A percentile compares a stretch with the other conserved stretches of the same genome.
Evolutionary conservation across 1,140 invertebrate genomes (phyloP).

Genomic region (Drosophila kurseongensis): DNA sequence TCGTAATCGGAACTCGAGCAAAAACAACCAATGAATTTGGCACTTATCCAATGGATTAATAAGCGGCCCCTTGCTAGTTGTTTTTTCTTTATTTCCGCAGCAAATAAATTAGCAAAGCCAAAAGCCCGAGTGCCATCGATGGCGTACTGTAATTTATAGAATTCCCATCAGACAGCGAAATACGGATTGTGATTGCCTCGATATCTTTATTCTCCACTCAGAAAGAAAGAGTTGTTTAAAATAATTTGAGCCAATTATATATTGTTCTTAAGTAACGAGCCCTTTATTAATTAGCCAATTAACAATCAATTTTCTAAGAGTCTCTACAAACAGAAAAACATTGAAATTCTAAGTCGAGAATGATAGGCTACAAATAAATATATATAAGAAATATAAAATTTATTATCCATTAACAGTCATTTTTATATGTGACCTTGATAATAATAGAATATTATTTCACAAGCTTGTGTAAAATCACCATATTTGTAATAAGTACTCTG

Average conservation of each 20-base stretch:
- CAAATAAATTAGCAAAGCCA: slow-evolving; percentile 16
- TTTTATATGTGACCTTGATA: too few relatives aligned
- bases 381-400: too few relatives aligned
- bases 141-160: slow-evolving; percentile 34
- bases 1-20: slow-evolving; percentile 46
- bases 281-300: too few relatives aligned
- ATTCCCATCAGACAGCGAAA: slow-evolving; percentile 38
- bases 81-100: slow-evolving; percentile 36
- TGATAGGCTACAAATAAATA: too few relatives aligned
- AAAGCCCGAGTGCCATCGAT: slow-evolving; percentile 24
- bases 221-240: slow-evolving; percentile 1
- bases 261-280: too few relatives aligned
- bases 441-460: too few relatives aligned
- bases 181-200: slow-evolving; percentile 11
- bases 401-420: too few relatives aligned
- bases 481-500: too few relatives aligned
- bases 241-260: background rate
- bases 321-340: too few relatives aligned
- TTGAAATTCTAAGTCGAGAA: too few relatives aligned
- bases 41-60: slow-evolving; percentile 61
- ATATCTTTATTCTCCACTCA: background rate
- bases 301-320: too few relatives aligned
- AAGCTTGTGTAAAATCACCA: too few relatives aligned
- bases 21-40: slow-evolving; percentile 50
- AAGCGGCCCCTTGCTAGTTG: background rate